A percentile compares a stretch with the other conserved stretches of the same genome.
Evolutionary conservation across 1,140 invertebrate species (phyloP).

Genomic region (Drosophila seguyi): DNA sequence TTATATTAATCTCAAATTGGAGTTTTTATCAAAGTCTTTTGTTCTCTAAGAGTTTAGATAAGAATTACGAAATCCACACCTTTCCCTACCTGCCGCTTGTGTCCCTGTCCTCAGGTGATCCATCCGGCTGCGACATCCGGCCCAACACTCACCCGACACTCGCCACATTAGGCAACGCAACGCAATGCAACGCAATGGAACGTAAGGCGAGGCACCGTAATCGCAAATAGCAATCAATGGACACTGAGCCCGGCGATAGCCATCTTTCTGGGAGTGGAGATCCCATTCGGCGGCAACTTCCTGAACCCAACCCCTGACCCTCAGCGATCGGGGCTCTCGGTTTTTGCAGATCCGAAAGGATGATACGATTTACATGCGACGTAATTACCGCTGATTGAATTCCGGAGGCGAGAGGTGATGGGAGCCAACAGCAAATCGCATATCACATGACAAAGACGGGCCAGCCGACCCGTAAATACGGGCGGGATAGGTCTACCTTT

Average conservation of each 20-base stretch:
- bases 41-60: neutral
- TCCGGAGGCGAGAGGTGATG: conserved; percentile 64
- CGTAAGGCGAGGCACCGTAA: neutral
- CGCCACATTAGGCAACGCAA: neutral
- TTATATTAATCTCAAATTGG: no score
- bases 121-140: conserved; percentile 31
- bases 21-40: no score
- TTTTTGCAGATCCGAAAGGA: conserved; percentile 34
- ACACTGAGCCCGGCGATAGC: conserved; percentile 21
- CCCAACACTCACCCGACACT: conserved; percentile 13
- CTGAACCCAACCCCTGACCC: conserved; percentile 11
- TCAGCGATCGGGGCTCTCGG: conserved; percentile 5
- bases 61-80: neutral
- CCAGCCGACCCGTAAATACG: conserved; percentile 35
- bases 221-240: conserved; percentile 6
- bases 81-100: neutral
- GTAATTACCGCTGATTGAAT: conserved; percentile 79
- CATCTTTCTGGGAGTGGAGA: conserved; percentile 15
- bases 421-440: conserved; percentile 25
- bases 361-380: conserved; percentile 61
- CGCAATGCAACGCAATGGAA: neutral
- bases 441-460: conserved; percentile 64
- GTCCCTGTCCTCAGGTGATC: conserved; percentile 1
- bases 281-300: conserved; percentile 14
- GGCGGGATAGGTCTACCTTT: conserved; percentile 38